Conservation (phyloP, 2,888 invertebrate species). For the Stictocephala bisonia region DNA sequence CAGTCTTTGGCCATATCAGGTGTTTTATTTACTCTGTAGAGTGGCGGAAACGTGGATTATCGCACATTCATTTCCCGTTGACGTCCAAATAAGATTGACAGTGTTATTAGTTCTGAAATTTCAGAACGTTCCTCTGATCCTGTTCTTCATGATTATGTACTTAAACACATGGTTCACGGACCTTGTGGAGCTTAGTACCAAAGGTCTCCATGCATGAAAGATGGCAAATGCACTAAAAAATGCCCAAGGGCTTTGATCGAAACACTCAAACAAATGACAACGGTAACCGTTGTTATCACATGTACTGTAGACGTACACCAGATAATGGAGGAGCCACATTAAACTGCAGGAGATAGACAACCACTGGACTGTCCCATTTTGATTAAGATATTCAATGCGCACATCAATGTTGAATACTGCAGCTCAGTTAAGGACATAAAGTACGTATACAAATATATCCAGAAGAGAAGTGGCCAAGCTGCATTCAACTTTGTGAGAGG, state of each 20-base stretch:
- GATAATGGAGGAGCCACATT: slow-evolving; percentile 41
- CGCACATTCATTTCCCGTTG: neutral
- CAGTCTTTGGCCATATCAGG: too few relatives aligned
- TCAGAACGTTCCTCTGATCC: slow-evolving; percentile 60
- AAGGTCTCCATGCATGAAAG: slow-evolving; percentile 63
- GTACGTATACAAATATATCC: neutral
- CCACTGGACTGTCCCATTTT: too few relatives aligned
- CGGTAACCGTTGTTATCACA: slow-evolving; percentile 62
- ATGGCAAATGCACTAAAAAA: slow-evolving; percentile 63
- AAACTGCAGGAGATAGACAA: too few relatives aligned
- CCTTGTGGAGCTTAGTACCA: slow-evolving; percentile 62
- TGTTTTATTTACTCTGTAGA: slow-evolving; percentile 51
- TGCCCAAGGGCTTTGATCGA: slow-evolving; percentile 60
- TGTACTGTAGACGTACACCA: slow-evolving; percentile 60
- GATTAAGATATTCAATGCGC: neutral
- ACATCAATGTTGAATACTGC: slow-evolving; percentile 20
- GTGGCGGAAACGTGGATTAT: slow-evolving; percentile 32
- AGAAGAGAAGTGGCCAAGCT: slow-evolving; percentile 12
- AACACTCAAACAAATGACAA: slow-evolving; percentile 59
- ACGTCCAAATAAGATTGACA: slow-evolving; percentile 59
- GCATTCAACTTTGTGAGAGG: too few relatives aligned
- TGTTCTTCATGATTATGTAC: slow-evolving; percentile 52
- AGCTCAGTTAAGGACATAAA: neutral
- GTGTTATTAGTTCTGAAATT: slow-evolving; percentile 62
- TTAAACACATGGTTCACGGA: slow-evolving; percentile 61